Evolutionary conservation across 2,888 invertebrate genomes (phyloP), one percentile per base, ranked within the genome.

Genomic region (Asteroscopus sphinx): DNA sequence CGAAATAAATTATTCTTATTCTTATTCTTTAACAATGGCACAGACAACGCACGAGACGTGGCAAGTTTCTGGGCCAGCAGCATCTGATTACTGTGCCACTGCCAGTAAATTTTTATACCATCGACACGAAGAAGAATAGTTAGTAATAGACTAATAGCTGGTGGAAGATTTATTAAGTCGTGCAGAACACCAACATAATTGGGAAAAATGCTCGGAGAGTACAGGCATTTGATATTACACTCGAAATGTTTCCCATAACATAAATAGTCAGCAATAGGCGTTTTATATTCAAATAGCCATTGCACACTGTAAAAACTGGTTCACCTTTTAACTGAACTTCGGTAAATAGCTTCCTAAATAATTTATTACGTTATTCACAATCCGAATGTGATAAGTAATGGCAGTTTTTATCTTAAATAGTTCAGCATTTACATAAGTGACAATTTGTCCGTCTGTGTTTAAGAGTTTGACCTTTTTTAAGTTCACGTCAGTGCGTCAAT

Each of bases 321-420:
- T 91, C 87, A 91, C 92, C 90, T 91, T 88, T 89, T 76, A 81
- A 81, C 70, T 82, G 81, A 84, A 88, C 88, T 88, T 84, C 83
- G 82, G 78, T 79, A 76, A 76, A 81, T 72, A 79, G 76, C 85
- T 87, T 87, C 90, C 87, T 89, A 88, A 89, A 88, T 87, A 82
- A 82, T 82, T 86, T 86, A 80, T 76, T n/a, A 72, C 54, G 66
- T 64, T 71, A 79, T 76, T 77, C 74, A 83, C 63, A 67, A 73
- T 68, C 69, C 67, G 57, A 49, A 60, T 55, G 56, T 48, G 45
- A 66, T 64, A 69, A 57, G 44, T 54, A 59, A 61, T 55, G 13
- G 21, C 44, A 0, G 32, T 48, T 56, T 55, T 62, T 68, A 61
- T 68, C 55, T 56, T 58, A 54, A 64, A 68, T 63, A 65, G 42